phyloP scores from a whole-genome alignment of 2,113 vertebrate genomes.

The Physeter macrocephalus region DNA sequence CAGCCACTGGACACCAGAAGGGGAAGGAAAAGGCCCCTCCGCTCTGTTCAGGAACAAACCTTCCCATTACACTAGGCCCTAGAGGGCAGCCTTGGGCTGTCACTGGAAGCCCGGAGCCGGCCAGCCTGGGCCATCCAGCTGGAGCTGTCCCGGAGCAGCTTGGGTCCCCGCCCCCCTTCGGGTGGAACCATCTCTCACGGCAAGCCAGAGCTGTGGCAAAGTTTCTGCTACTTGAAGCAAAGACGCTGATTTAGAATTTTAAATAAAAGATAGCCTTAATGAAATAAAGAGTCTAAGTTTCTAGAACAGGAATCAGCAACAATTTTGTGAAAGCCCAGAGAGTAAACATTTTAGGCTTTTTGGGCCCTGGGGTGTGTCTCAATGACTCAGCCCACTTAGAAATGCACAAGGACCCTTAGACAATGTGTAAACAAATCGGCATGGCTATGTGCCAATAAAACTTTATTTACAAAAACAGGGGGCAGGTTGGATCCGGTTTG shows the following conservation, averaged over 20 bases:
- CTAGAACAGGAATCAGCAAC: background rate
- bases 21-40: background rate
- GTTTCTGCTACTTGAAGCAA: background rate
- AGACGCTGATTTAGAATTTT: background rate
- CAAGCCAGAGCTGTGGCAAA: background rate
- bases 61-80: too few species aligned
- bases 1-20: background rate
- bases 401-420: background rate
- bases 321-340: background rate
- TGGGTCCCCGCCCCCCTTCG: background rate
- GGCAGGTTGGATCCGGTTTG: background rate
- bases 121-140: rapidly evolving
- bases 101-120: rapidly evolving
- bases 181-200: background rate
- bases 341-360: background rate
- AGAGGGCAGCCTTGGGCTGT: background rate
- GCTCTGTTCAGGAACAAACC: background rate
- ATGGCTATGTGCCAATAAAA: background rate
- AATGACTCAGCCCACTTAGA: background rate
- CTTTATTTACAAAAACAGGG: background rate
- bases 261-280: background rate
- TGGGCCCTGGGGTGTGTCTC: background rate
- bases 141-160: too few species aligned
- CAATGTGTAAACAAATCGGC: background rate
- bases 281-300: background rate